These are phyloP conservation scores for Hystrix cristata DNA, from an alignment of 2,113 vertebrate species.

Conservation along the genomic window DNA sequence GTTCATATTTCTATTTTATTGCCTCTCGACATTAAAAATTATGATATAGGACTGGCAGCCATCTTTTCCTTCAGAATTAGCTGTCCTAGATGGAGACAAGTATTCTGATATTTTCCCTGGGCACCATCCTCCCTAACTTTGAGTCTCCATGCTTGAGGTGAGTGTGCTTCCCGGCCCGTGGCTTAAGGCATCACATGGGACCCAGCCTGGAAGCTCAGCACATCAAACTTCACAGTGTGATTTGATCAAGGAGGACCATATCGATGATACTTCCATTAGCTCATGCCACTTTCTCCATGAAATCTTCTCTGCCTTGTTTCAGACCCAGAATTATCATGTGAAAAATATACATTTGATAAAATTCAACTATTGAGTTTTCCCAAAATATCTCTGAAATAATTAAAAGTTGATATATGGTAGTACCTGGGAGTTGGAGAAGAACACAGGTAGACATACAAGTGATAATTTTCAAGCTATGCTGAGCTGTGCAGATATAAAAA, in stretches of 20 bases:
- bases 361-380: background rate
- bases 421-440: background rate
- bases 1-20: background rate
- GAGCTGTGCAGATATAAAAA: background rate
- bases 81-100: background rate
- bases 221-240: background rate
- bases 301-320: background rate
- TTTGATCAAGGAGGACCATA: background rate
- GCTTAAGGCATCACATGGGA: no score
- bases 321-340: background rate
- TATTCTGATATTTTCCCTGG: background rate
- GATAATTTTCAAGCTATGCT: background rate
- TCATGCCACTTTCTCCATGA: background rate
- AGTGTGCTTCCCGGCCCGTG: background rate
- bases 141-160: background rate
- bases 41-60: background rate
- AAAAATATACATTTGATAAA: background rate
- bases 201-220: background rate
- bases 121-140: background rate
- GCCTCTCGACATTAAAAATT: background rate
- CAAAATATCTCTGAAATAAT: background rate
- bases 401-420: background rate
- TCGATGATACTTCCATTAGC: background rate
- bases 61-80: background rate
- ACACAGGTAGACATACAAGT: background rate